Evolutionary conservation across 2,888 invertebrate genomes (phyloP).

Genomic region (Spicauda simplicius): DNA sequence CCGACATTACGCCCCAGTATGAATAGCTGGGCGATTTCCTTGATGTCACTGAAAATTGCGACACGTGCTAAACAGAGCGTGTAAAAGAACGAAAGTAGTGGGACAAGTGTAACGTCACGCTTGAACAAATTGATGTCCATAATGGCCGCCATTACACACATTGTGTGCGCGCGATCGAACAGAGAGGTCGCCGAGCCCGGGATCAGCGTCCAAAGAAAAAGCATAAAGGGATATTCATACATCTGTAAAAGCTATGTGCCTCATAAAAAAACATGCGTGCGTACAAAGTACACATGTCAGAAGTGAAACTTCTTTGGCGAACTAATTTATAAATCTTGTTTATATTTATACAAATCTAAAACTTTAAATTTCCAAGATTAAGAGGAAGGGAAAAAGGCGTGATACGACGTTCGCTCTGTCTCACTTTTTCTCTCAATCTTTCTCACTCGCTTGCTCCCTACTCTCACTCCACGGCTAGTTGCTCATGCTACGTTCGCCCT

Average conservation of each 20-base stretch:
- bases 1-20: neutral
- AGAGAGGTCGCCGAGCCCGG: constrained; percentile 64
- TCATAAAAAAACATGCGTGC: too few relatives aligned
- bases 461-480: too few relatives aligned
- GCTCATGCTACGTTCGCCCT: too few relatives aligned
- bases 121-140: constrained; percentile 71
- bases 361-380: too few relatives aligned
- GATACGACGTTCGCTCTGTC: too few relatives aligned
- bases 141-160: constrained; percentile 71
- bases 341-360: too few relatives aligned
- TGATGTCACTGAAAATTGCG: constrained; percentile 39
- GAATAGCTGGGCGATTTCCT: constrained; percentile 27
- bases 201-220: constrained; percentile 59
- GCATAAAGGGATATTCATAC: constrained; percentile 39
- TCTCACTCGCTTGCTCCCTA: too few relatives aligned
- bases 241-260: constrained; percentile 38
- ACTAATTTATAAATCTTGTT: too few relatives aligned
- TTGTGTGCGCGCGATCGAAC: constrained; percentile 72
- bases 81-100: constrained; percentile 54
- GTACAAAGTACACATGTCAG: too few relatives aligned
- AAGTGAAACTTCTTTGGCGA: too few relatives aligned
- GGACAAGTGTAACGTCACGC: constrained; percentile 69
- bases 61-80: constrained; percentile 25
- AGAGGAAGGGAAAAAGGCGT: too few relatives aligned
- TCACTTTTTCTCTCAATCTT: too few relatives aligned